These are phyloP conservation scores for Pteromalus puparum DNA, from an alignment of 1,140 invertebrate species.

Conservation along the genomic window DNA sequence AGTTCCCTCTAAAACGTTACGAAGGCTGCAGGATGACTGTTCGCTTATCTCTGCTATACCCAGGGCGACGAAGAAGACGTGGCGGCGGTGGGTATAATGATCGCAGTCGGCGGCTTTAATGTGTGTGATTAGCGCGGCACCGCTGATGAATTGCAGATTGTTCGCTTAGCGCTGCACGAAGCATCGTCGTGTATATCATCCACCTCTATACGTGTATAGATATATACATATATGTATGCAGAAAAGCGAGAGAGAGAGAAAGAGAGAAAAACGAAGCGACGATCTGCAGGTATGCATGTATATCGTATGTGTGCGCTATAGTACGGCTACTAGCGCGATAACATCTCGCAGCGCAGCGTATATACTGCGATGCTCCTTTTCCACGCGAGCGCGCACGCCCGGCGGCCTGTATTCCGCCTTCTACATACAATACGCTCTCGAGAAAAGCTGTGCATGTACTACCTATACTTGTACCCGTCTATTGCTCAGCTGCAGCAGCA, in stretches of 20 bases:
- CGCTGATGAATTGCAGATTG: neutral
- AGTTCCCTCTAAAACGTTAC: neutral
- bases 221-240: neutral
- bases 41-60: neutral
- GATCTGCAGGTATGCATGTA: neutral
- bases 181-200: neutral
- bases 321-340: neutral
- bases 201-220: no score
- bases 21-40: neutral
- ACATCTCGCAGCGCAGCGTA: neutral
- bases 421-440: neutral
- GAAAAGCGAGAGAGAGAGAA: neutral
- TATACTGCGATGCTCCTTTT: neutral
- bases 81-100: neutral
- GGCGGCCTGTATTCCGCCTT: slow-evolving; percentile 10
- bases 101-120: neutral
- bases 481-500: neutral
- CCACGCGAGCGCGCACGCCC: slow-evolving; percentile 32
- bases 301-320: neutral
- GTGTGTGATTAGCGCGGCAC: neutral
- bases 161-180: neutral
- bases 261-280: neutral
- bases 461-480: neutral
- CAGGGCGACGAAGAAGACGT: neutral
- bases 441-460: neutral